These are phyloP conservation scores for Cordilura impudica DNA, from an alignment of 2,888 invertebrate genomes.

Conservation along the genomic window DNA sequence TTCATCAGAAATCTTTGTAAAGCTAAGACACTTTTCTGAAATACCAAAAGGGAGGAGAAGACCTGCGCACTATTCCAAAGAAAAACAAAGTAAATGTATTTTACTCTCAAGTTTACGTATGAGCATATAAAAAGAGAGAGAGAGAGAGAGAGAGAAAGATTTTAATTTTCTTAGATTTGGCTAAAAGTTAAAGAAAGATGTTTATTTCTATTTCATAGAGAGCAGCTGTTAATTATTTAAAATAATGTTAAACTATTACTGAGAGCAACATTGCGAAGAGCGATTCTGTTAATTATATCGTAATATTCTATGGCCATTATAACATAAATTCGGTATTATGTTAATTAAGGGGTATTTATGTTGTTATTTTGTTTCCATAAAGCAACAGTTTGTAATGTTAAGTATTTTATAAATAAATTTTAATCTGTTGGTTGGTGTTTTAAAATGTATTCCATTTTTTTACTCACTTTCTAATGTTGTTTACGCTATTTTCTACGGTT, in stretches of 20 bases:
- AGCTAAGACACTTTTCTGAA: conserved; percentile 39
- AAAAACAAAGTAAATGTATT: background rate
- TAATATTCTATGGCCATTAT: background rate
- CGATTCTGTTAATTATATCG: conserved; percentile 24
- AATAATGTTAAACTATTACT: too few species aligned
- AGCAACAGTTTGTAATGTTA: conserved; percentile 55
- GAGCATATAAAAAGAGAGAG: background rate
- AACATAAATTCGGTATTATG: conserved; percentile 50
- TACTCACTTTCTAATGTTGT: conserved; percentile 14
- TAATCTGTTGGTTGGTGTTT: background rate
- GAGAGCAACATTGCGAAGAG: too few species aligned
- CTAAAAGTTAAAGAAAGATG: background rate
- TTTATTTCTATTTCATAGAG: background rate
- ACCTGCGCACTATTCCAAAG: conserved; percentile 15
- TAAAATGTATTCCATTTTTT: conserved; percentile 6
- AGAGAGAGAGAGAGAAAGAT: background rate
- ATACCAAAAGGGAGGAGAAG: conserved; percentile 53
- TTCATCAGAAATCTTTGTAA: conserved; percentile 54
- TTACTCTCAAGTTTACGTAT: background rate
- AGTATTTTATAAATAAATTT: background rate
- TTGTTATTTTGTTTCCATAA: background rate
- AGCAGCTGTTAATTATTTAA: background rate
- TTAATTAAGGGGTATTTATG: conserved; percentile 17
- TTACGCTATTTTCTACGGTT: conserved; percentile 37
- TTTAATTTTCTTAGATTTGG: background rate